These are phyloP conservation scores for Catocala nupta DNA, from an alignment of 2,888 invertebrate genomes.

Conservation along the genomic window DNA sequence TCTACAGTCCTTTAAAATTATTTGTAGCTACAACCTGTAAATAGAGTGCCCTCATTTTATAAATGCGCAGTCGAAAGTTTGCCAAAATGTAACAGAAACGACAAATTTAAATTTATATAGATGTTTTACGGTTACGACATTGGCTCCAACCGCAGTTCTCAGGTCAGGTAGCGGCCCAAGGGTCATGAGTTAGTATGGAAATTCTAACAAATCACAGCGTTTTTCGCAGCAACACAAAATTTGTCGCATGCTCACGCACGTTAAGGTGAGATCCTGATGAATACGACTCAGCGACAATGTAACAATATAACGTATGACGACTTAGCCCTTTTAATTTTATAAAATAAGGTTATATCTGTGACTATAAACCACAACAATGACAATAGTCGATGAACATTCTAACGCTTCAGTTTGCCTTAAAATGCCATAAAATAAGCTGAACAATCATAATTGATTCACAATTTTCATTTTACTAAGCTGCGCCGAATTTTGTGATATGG, in stretches of 20 bases:
- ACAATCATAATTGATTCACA: no score
- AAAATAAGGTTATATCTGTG: no score
- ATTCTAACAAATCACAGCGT: conserved; percentile 53
- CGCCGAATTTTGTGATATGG: no score
- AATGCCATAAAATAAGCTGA: no score
- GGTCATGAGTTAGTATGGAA: conserved; percentile 47
- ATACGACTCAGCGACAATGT: conserved; percentile 16
- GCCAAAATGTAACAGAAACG: conserved; percentile 29
- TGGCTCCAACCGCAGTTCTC: conserved; percentile 35
- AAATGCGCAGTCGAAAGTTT: conserved; percentile 28
- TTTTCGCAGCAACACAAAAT: conserved; percentile 44
- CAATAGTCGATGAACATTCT: no score
- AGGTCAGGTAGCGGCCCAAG: conserved; percentile 36
- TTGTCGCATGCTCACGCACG: conserved; percentile 38
- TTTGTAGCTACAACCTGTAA: conserved; percentile 21
- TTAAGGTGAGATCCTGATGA: conserved; percentile 39
- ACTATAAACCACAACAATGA: no score
- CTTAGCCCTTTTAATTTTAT: no score
- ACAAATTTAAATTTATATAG: conserved; percentile 36
- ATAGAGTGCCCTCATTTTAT: conserved; percentile 22
- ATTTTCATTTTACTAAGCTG: no score
- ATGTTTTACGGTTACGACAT: conserved; percentile 43
- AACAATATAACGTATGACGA: no score
- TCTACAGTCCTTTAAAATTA: conserved; percentile 19
- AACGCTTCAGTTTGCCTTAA: no score